These are phyloP conservation scores for Anser brachyrhynchus DNA, from an alignment of 2,113 vertebrate species.

Conservation along the genomic window DNA sequence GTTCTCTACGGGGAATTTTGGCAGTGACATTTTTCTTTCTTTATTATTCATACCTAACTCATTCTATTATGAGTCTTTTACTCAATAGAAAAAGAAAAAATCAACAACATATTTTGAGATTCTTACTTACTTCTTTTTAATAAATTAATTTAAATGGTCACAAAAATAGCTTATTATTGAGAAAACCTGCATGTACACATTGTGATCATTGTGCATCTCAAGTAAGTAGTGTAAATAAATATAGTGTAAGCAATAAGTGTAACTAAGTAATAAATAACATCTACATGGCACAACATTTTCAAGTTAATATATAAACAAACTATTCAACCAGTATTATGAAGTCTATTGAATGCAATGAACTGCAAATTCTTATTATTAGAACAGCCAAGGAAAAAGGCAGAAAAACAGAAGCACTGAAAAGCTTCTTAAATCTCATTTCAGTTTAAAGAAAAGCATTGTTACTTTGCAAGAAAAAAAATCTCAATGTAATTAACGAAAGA, in stretches of 20 bases:
- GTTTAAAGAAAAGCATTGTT: neutral
- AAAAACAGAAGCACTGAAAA: neutral
- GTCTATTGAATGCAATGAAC: neutral
- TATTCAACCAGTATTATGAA: conserved; percentile 9
- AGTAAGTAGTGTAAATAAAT: conserved; percentile 12
- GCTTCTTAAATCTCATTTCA: neutral
- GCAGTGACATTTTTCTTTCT: neutral
- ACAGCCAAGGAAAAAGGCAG: neutral
- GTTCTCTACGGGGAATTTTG: neutral
- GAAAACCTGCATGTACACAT: neutral
- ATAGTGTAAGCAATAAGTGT: neutral
- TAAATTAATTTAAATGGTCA: neutral
- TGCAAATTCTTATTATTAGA: neutral
- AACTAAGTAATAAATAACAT: conserved; percentile 30
- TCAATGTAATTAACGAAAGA: conserved; percentile 11
- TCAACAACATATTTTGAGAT: neutral
- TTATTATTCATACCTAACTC: neutral
- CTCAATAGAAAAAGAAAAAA: neutral
- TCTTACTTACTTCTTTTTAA: neutral
- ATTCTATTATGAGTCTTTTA: neutral
- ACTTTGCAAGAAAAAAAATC: neutral
- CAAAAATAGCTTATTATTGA: neutral
- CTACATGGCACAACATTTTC: neutral
- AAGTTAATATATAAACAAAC: conserved; percentile 2
- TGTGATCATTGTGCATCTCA: neutral